phyloP scores from a whole-genome alignment of 2,888 invertebrate species.

The Pharmacophagus antenor region DNA sequence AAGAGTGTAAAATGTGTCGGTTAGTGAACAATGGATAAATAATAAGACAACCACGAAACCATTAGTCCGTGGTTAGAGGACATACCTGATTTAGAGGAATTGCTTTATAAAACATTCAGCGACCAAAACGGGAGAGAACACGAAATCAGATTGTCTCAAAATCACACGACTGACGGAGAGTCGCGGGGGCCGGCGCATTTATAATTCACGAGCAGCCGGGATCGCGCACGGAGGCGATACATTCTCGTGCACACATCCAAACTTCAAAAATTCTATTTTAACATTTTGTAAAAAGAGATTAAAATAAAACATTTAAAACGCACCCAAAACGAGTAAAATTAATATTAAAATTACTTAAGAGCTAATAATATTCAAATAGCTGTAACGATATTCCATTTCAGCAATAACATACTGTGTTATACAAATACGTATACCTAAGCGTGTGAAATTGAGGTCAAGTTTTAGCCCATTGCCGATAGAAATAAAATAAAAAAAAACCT shows the following conservation, averaged over 20 bases:
- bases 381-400: no score
- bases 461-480: no score
- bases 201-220: conserved; percentile 63
- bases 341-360: no score
- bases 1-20: conserved; percentile 10
- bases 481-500: no score
- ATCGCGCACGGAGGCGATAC: conserved; percentile 49
- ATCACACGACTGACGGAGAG: conserved; percentile 73
- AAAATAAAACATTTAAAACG: no score
- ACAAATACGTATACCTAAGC: no score
- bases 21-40: conserved; percentile 39
- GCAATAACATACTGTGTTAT: no score
- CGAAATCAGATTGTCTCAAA: conserved; percentile 80
- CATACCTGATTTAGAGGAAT: conserved; percentile 55
- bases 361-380: no score
- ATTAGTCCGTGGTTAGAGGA: no score
- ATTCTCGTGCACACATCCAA: conserved; percentile 42
- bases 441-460: neutral
- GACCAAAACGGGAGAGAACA: conserved; percentile 70
- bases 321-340: no score
- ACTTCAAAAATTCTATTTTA: conserved; percentile 24
- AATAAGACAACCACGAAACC: conserved; percentile 54
- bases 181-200: conserved; percentile 63
- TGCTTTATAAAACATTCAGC: conserved; percentile 75
- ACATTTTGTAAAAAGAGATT: neutral